phyloP scores from a whole-genome alignment of 2,888 invertebrate genomes.

The Platynereis dumerilii region DNA sequence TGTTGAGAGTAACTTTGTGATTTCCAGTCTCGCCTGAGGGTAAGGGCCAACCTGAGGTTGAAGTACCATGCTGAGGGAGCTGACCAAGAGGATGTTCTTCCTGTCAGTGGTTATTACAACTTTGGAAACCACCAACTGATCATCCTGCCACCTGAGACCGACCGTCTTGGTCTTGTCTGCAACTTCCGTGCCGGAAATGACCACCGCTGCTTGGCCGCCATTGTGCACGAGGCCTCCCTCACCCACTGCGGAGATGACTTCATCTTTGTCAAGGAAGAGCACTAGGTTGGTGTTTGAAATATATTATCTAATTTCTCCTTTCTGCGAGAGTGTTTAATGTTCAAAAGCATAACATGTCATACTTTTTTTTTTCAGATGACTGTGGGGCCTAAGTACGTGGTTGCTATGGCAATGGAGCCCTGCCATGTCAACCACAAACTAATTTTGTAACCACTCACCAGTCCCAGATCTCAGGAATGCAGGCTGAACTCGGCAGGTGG shows the following conservation, averaged over 20 bases:
- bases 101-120: background rate
- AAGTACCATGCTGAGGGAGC: background rate
- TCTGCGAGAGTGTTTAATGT: no score
- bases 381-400: no score
- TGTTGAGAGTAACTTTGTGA: no score
- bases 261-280: constrained; percentile 2
- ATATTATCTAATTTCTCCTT: no score
- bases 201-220: background rate
- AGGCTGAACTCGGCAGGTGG: no score
- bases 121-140: constrained; percentile 1
- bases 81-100: background rate
- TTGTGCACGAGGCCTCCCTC: constrained; percentile 1
- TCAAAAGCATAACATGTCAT: no score
- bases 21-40: background rate
- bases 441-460: no score
- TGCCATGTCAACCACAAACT: no score
- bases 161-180: constrained; percentile 6
- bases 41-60: background rate
- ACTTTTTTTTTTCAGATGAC: no score
- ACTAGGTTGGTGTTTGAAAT: no score
- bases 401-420: no score
- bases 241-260: constrained; percentile 4
- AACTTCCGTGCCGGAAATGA: background rate
- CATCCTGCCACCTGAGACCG: background rate
- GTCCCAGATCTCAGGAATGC: no score